These are phyloP conservation scores for Aurelia aurita complex sp. Pacific DNA, from an alignment of 30 jellyfish, hydroid and myxozoan genomes.

Conservation along the genomic window DNA sequence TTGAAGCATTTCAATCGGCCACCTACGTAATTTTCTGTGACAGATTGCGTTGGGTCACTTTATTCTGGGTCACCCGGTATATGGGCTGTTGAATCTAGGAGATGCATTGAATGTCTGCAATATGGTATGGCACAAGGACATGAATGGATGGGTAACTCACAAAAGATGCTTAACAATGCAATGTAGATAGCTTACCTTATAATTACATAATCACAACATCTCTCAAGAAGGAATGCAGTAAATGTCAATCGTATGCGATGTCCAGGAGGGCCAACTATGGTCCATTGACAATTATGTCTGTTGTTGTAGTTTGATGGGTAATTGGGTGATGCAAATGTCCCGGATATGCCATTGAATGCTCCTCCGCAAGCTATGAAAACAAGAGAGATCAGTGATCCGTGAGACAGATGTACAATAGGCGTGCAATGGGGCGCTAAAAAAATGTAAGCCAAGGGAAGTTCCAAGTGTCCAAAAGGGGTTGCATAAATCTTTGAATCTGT, in stretches of 20 bases:
- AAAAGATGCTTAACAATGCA: too few species aligned
- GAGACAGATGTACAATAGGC: too few species aligned
- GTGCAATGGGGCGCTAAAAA: too few species aligned
- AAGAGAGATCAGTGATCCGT: too few species aligned
- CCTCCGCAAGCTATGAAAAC: slow-evolving; percentile 23
- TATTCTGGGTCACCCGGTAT: too few species aligned
- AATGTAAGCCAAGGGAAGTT: too few species aligned
- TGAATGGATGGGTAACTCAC: background rate
- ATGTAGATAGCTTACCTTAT: slow-evolving; percentile 2
- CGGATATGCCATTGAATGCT: background rate
- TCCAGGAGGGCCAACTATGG: slow-evolving; percentile 9
- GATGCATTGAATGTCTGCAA: background rate
- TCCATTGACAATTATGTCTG: slow-evolving; percentile 18
- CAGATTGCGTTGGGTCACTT: too few species aligned
- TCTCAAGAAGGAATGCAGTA: slow-evolving; percentile 9
- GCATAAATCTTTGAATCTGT: too few species aligned
- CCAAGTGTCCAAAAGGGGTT: too few species aligned
- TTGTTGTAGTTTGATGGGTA: slow-evolving; percentile 31
- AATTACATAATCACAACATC: background rate
- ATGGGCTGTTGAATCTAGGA: too few species aligned
- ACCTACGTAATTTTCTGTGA: too few species aligned
- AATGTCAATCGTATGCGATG: slow-evolving; percentile 3
- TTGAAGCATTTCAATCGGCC: too few species aligned
- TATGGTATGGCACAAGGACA: background rate
- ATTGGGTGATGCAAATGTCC: slow-evolving; percentile 30